Evolutionary conservation across 1,140 invertebrate species (phyloP), one percentile per base, ranked within the genome.

Genomic region (Himalopsyche phryganea): DNA sequence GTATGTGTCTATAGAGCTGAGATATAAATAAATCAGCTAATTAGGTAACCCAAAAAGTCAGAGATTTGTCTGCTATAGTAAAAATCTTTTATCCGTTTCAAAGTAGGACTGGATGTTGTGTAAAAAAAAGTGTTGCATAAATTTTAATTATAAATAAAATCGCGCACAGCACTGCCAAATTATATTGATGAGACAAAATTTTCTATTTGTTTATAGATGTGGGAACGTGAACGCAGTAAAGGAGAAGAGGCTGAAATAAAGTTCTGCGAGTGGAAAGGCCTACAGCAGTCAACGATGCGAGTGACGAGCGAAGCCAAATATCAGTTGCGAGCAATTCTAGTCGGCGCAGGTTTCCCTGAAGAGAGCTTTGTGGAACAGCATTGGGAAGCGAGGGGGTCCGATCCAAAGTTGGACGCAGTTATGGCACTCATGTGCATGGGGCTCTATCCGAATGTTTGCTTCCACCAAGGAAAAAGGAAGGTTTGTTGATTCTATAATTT

Each of bases 391-490:
- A 80, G 80, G 52, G 87, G 85, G 0, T 80, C 87, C 0, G 92
- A 97, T 73, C 81, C 86, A 0, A 85, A 85, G 44, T 74, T 98
- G 14, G 95, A 98, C 69, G 77, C 90, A 33, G 85, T 98, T 0
- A 85, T 92, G 40, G 91, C 90, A 0, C 75, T 98, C 13, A 81
- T 98, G 57, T 88, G 87, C 57, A 86, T 94, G 79, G 96, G 96
- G 2, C 81, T 96, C 1, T 98, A 98, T 78, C 96, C 96, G 0
- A 98, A 98, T 75, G 91, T 98, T 3, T 98, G 95, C 69, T 89
- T 84, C 66, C 93, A 98, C 69, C 95, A 95, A 71, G 94, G 95
- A 48, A 98, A 97, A 69, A 81, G 95, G 42, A 97, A 96, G 76
- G 85, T 84, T 62, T 65, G 48, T 63, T 32, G 19, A 3, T 54